Evolutionary conservation across 2,888 invertebrate species (phyloP).

Genomic region (Stenchaetothrips biformis): DNA sequence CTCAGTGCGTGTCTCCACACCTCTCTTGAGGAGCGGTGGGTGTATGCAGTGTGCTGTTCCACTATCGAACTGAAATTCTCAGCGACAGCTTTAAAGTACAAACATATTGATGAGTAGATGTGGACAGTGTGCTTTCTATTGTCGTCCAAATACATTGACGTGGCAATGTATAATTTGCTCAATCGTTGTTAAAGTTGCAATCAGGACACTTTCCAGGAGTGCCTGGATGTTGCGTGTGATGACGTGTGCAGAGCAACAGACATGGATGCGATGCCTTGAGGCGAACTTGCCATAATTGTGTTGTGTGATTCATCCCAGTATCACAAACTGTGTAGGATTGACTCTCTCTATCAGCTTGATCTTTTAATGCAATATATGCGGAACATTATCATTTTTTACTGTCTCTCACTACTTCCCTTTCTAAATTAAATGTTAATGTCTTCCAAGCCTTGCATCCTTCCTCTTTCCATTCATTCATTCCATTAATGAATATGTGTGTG

Average conservation of each 20-base stretch:
- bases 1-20: background rate
- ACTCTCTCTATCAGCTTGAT: constrained; percentile 21
- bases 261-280: background rate
- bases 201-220: constrained; percentile 14
- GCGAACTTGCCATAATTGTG: background rate
- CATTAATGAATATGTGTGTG: constrained; percentile 19
- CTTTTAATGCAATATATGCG: constrained; percentile 13
- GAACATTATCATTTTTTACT: constrained; percentile 22
- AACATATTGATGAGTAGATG: background rate
- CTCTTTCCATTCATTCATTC: constrained; percentile 21
- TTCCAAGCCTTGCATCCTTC: constrained; percentile 15
- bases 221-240: background rate
- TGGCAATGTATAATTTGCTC: background rate
- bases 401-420: constrained; percentile 12
- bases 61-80: background rate
- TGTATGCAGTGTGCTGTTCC: background rate
- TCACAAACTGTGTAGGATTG: constrained; percentile 21
- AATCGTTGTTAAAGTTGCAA: constrained; percentile 6
- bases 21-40: too few species aligned
- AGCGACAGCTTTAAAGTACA: constrained; percentile 5
- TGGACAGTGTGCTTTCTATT: background rate
- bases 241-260: background rate
- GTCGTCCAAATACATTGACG: constrained; percentile 11
- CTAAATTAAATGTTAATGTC: constrained; percentile 24
- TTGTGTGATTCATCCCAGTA: background rate